Evolutionary conservation across 1,140 invertebrate genomes (phyloP).

Genomic region (Brachionus asplanchnoidis): DNA sequence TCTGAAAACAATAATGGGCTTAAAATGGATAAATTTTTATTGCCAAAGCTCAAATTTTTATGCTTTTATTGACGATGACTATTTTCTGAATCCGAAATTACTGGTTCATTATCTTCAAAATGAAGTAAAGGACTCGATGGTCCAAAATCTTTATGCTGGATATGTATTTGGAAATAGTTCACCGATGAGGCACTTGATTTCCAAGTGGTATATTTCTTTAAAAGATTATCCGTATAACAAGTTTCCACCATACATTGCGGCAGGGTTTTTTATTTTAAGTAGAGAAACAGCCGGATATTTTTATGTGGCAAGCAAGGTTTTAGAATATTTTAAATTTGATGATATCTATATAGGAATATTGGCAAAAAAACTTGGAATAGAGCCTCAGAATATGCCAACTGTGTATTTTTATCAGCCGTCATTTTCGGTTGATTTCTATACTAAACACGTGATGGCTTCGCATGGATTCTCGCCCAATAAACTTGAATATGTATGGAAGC

Average conservation of each 20-base stretch:
- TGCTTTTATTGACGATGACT: constrained; percentile 40
- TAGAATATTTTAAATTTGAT: constrained; percentile 38
- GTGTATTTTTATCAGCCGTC: constrained; percentile 35
- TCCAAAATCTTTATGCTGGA: constrained; percentile 1
- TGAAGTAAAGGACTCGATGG: neutral
- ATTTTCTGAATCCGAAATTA: constrained; percentile 8
- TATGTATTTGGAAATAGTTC: constrained; percentile 11
- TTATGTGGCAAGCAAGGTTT: constrained; percentile 6
- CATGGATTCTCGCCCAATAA: constrained; percentile 2
- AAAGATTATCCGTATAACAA: constrained; percentile 36
- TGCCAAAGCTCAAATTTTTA: constrained; percentile 26
- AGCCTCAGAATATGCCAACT: neutral
- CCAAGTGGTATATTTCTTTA: constrained; percentile 34
- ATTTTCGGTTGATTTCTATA: constrained; percentile 2
- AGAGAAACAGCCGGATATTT: constrained; percentile 21
- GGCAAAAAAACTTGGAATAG: neutral
- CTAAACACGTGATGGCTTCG: constrained; percentile 5
- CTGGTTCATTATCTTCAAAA: constrained; percentile 26
- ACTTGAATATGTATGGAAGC: neutral
- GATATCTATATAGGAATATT: constrained; percentile 41
- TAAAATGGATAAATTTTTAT: constrained; percentile 25
- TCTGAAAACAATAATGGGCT: constrained; percentile 9
- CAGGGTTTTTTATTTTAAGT: constrained; percentile 24
- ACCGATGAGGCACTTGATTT: constrained; percentile 6
- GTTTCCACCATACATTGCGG: constrained; percentile 38